Percentiles rank a stretch among this genome's conserved stretches.
These are phyloP conservation scores for Seriola aureovittata DNA, from an alignment of 2,113 vertebrate genomes.

Conservation along the genomic window DNA sequence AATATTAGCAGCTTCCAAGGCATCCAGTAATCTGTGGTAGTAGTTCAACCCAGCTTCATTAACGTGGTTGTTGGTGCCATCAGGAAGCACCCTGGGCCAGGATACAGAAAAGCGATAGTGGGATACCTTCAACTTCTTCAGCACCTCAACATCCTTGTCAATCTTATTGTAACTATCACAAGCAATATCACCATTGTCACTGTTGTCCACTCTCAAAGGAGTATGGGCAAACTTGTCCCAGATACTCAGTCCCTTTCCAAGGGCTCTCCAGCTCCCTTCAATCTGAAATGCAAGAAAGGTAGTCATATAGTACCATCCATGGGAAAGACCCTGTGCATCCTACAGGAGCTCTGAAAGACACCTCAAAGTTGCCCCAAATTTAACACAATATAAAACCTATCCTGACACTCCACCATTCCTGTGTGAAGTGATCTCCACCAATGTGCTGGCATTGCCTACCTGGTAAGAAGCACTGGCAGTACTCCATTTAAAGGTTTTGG, in stretches of 20 bases:
- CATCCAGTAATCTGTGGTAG: conserved; percentile 35
- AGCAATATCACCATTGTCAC: conserved; percentile 30
- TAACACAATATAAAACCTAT: no score
- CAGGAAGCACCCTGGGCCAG: conserved; percentile 47
- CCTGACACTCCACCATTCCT: not conserved
- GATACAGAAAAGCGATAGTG: conserved; percentile 49
- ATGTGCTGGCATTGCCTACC: not conserved
- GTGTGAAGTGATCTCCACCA: not conserved
- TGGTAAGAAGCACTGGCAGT: conserved; percentile 42
- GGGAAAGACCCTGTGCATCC: not conserved
- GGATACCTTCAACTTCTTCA: conserved; percentile 44
- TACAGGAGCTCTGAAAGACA: not conserved
- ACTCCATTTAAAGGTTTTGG: conserved; percentile 26
- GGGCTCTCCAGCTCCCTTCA: conserved; percentile 46
- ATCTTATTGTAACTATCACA: conserved; percentile 53
- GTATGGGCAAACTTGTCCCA: conserved; percentile 50
- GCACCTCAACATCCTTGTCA: conserved; percentile 34
- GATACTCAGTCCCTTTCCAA: conserved; percentile 48
- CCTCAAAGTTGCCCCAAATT: no score
- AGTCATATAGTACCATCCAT: not conserved
- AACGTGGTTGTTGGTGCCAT: conserved; percentile 41
- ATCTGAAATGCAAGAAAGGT: conserved; percentile 21
- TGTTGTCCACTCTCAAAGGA: conserved; percentile 26
- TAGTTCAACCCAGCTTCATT: conserved; percentile 46
- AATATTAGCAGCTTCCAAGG: conserved; percentile 36